phyloP scores from a whole-genome alignment of 2,888 invertebrate genomes.

The Deilephila elpenor region DNA sequence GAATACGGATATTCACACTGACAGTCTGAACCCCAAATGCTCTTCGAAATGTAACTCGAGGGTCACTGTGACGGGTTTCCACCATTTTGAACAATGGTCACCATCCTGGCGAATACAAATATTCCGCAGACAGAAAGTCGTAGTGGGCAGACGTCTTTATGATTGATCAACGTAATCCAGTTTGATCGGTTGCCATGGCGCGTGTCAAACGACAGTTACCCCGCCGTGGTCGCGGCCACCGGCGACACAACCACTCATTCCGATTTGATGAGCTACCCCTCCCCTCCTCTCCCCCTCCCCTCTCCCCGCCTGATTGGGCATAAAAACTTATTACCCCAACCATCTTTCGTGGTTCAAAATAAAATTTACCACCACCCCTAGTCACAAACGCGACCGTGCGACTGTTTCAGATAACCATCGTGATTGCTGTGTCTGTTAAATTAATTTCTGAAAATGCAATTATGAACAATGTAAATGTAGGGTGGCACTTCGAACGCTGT shows the following conservation, averaged over 20 bases:
- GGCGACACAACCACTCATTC: constrained; percentile 55
- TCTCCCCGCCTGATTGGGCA: constrained; percentile 48
- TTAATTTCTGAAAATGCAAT: constrained; percentile 14
- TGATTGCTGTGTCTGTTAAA: constrained; percentile 13
- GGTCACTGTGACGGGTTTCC: no score
- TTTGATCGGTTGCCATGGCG: constrained; percentile 44
- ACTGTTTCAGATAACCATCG: constrained; percentile 6
- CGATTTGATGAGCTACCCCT: constrained; percentile 54
- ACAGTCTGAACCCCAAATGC: no score
- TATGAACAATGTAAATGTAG: not conserved
- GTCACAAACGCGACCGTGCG: not conserved
- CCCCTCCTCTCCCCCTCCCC: not conserved
- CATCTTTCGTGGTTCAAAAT: constrained; percentile 23
- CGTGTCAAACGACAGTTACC: constrained; percentile 61
- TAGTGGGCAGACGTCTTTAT: not conserved
- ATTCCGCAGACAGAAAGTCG: no score
- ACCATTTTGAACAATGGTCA: no score
- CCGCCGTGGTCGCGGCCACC: constrained; percentile 50
- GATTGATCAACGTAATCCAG: constrained; percentile 27
- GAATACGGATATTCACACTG: no score
- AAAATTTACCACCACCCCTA: constrained; percentile 3
- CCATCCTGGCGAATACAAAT: no score
- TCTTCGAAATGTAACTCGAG: no score
- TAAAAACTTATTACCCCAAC: constrained; percentile 41
- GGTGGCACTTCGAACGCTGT: not conserved